Conservation (phyloP, 2,888 invertebrate species). For the Tenthredo mesomela region DNA sequence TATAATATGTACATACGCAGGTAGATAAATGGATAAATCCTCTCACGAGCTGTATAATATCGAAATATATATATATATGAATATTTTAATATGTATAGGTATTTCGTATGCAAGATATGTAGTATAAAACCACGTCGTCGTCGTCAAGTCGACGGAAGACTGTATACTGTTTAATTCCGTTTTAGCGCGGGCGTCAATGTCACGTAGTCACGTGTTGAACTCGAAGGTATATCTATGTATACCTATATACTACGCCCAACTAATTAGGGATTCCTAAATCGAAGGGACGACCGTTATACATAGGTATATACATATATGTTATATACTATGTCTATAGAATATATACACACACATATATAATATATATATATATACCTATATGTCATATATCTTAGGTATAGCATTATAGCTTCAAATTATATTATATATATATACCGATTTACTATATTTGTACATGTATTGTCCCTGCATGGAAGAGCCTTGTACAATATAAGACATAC, state of each 20-base stretch:
- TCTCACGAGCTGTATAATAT: not conserved
- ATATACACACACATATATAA: not conserved
- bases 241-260: not conserved
- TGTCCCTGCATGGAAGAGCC: not conserved
- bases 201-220: not conserved
- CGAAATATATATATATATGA: not conserved
- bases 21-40: not conserved
- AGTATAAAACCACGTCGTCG: slow-evolving; percentile 13
- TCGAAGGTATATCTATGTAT: not conserved
- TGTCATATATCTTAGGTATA: not conserved
- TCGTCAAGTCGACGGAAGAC: slow-evolving; percentile 26
- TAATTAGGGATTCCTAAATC: slow-evolving; percentile 32
- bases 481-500: not conserved
- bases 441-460: not conserved
- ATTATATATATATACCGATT: not conserved
- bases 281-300: slow-evolving; percentile 27
- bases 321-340: too few relatives aligned
- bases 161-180: slow-evolving; percentile 28
- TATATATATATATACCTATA: too few relatives aligned
- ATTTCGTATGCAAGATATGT: slow-evolving; percentile 9
- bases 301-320: not conserved
- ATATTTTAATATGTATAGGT: not conserved
- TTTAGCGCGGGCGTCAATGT: slow-evolving; percentile 38
- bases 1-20: not conserved
- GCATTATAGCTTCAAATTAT: not conserved